phyloP scores from a whole-genome alignment of 2,888 invertebrate species.

The Ditula angustiorana region DNA sequence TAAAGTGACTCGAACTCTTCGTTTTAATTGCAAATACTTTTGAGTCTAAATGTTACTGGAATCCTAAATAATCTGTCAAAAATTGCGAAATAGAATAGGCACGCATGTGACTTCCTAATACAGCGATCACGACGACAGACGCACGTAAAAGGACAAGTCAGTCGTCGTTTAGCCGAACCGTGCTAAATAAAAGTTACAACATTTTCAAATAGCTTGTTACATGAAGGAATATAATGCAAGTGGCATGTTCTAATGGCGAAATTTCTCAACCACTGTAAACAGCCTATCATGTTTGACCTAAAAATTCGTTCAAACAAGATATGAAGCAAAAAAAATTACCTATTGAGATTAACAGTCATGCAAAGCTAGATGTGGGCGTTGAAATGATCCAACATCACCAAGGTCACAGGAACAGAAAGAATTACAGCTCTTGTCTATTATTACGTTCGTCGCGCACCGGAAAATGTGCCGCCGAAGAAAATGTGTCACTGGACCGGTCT shows the following conservation, averaged over 20 bases:
- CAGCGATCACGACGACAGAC: slow-evolving; percentile 70
- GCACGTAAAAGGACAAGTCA: slow-evolving; percentile 45
- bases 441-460: slow-evolving; percentile 35
- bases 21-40: not conserved
- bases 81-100: slow-evolving; percentile 49
- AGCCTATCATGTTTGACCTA: slow-evolving; percentile 34
- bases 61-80: slow-evolving; percentile 15
- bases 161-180: slow-evolving; percentile 35
- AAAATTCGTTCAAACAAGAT: slow-evolving; percentile 32
- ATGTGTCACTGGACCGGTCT: slow-evolving; percentile 44
- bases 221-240: slow-evolving; percentile 55
- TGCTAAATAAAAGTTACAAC: slow-evolving; percentile 42
- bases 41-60: slow-evolving; percentile 4
- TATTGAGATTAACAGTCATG: slow-evolving; percentile 15
- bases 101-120: slow-evolving; percentile 66
- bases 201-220: slow-evolving; percentile 32
- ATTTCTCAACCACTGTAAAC: slow-evolving; percentile 18
- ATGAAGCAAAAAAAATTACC: slow-evolving; percentile 12
- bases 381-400: slow-evolving; percentile 28
- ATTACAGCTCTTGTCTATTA: slow-evolving; percentile 33
- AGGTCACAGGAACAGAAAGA: slow-evolving; percentile 35
- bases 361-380: slow-evolving; percentile 26
- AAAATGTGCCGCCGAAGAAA: slow-evolving; percentile 41
- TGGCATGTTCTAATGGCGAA: slow-evolving; percentile 16
- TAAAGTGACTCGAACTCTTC: not conserved